A percentile compares a stretch with the other conserved stretches of the same genome.
Conservation (phyloP, 2,888 invertebrate genomes). For the Ormyrus rosae region DNA sequence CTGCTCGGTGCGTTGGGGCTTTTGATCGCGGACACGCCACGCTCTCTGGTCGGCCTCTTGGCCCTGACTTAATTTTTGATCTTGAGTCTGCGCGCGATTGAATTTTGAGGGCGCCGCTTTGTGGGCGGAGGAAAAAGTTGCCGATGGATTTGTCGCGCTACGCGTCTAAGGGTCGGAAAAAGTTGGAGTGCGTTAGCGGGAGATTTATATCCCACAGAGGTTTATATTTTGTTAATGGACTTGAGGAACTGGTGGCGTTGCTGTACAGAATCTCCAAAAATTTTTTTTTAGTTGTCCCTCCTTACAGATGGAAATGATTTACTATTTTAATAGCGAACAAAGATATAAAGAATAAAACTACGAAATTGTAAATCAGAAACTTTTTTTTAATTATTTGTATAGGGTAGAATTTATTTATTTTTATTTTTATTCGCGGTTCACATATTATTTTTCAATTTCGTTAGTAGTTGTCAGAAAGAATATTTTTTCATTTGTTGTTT, state of each 20-base stretch:
- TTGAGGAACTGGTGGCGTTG: not conserved
- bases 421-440: too few relatives aligned
- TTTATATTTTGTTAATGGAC: not conserved
- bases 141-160: not conserved
- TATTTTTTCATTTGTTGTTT: too few relatives aligned
- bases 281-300: not conserved
- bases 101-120: not conserved
- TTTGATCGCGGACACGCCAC: too few relatives aligned
- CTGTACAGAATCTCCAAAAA: not conserved
- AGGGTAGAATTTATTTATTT: too few relatives aligned
- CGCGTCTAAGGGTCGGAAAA: not conserved
- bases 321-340: too few relatives aligned
- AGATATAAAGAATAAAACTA: too few relatives aligned
- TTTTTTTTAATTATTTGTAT: too few relatives aligned
- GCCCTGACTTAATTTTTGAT: constrained; percentile 23
- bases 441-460: too few relatives aligned
- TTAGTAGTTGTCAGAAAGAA: too few relatives aligned
- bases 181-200: not conserved
- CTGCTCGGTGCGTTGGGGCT: too few relatives aligned
- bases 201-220: not conserved
- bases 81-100: not conserved
- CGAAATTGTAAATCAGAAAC: too few relatives aligned
- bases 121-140: not conserved
- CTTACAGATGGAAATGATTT: too few relatives aligned
- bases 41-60: not conserved